Evolutionary conservation across 2,797 vertebrate species (phyloP).

Genomic region (Syndactyla subalaris): DNA sequence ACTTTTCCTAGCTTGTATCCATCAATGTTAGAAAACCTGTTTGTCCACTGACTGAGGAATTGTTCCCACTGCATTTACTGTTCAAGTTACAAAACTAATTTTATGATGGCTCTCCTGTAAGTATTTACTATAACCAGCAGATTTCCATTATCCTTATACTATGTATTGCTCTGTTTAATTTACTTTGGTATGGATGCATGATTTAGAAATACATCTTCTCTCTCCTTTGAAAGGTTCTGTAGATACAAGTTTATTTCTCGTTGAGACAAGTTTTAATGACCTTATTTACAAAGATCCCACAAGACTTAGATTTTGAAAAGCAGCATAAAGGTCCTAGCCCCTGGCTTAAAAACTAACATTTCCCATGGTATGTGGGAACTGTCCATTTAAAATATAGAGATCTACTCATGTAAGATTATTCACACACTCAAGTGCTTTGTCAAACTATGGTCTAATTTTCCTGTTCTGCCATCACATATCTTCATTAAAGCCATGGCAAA

Average conservation of each 20-base stretch:
- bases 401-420: not conserved
- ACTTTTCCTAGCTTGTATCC: slow-evolving; percentile 75
- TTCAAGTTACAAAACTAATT: slow-evolving; percentile 75
- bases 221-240: slow-evolving; percentile 50
- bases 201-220: slow-evolving; percentile 45
- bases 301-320: not conserved
- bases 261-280: not conserved
- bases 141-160: slow-evolving; percentile 62
- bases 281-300: not conserved
- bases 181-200: slow-evolving; percentile 50
- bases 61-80: slow-evolving; percentile 71
- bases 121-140: slow-evolving; percentile 72
- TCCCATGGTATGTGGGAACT: not conserved
- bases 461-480: not conserved
- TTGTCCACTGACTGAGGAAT: slow-evolving; percentile 71
- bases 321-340: not conserved
- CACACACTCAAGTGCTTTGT: not conserved
- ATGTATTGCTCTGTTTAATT: slow-evolving; percentile 66
- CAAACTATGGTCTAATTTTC: not conserved
- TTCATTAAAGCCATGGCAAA: not conserved
- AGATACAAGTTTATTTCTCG: not conserved
- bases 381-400: not conserved
- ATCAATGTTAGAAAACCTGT: slow-evolving; percentile 76
- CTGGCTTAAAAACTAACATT: not conserved
- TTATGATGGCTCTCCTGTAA: slow-evolving; percentile 75